Evolutionary conservation across 2,888 invertebrate genomes (phyloP).

Genomic region (Craniophora ligustri): DNA sequence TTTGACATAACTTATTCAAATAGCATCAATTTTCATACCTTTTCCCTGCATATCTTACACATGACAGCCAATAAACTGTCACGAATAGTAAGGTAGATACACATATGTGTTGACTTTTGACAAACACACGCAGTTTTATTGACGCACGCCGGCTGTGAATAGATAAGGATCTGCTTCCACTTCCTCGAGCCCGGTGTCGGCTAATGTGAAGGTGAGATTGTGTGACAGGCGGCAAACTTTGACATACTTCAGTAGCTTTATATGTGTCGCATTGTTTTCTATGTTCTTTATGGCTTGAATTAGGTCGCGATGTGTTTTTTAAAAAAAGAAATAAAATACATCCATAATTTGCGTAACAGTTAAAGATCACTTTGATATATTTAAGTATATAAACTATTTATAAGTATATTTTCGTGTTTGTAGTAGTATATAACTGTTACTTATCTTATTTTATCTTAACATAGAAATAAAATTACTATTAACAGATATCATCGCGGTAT

Average conservation of each 20-base stretch:
- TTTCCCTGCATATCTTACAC: slow-evolving; percentile 27
- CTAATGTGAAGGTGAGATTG: slow-evolving; percentile 38
- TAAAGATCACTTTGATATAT: too few species aligned
- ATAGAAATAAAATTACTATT: too few species aligned
- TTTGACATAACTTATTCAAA: slow-evolving; percentile 2
- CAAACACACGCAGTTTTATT: slow-evolving; percentile 44
- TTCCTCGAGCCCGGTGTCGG: slow-evolving; percentile 46
- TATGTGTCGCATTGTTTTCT: slow-evolving; percentile 39
- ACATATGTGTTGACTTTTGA: slow-evolving; percentile 39
- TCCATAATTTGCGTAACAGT: too few species aligned
- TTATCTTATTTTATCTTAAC: too few species aligned
- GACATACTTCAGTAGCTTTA: slow-evolving; percentile 36
- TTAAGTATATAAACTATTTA: too few species aligned
- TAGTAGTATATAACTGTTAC: too few species aligned
- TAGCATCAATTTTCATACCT: slow-evolving; percentile 18
- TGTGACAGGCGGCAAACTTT: slow-evolving; percentile 42
- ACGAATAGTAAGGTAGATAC: too few species aligned
- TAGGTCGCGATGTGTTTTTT: slow-evolving; percentile 13
- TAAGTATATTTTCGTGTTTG: too few species aligned
- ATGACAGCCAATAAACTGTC: slow-evolving; percentile 34
- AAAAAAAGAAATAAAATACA: too few species aligned
- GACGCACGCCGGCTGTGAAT: slow-evolving; percentile 57
- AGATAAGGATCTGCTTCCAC: slow-evolving; percentile 59
- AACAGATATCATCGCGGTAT: too few species aligned
- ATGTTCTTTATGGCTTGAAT: slow-evolving; percentile 37